Percentiles rank a stretch among this genome's conserved stretches.
phyloP scores from a whole-genome alignment of 2,797 vertebrate species.

The Sitta carolinensis region DNA sequence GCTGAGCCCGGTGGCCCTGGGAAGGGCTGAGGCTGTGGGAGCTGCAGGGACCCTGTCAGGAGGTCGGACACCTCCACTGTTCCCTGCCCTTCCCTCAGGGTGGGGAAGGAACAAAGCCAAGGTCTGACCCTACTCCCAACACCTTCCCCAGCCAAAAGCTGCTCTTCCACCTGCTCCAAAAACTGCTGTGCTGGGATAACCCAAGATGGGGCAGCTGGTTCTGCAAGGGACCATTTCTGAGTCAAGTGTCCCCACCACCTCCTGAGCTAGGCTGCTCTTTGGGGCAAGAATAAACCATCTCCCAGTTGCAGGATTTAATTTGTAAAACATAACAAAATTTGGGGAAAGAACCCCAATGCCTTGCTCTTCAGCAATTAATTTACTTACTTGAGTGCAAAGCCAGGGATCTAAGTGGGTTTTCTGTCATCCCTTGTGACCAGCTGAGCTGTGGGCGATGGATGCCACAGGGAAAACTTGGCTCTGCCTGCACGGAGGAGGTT shows the following conservation, averaged over 20 bases:
- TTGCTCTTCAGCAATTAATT: background rate
- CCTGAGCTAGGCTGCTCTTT: background rate
- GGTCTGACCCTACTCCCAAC: background rate
- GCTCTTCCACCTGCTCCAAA: background rate
- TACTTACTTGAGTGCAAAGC: background rate
- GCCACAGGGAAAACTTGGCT: background rate
- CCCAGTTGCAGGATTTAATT: background rate
- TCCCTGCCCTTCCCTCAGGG: background rate
- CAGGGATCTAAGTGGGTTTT: background rate
- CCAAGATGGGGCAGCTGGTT: rapidly evolving
- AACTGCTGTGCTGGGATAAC: background rate
- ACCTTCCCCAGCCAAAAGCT: background rate
- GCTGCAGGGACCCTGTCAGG: background rate
- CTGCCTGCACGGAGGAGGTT: background rate
- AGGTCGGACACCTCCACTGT: rapidly evolving
- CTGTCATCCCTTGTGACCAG: background rate
- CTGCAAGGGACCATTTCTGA: background rate
- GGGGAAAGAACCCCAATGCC: rapidly evolving
- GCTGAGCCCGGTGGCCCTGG: rapidly evolving
- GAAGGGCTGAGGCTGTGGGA: background rate
- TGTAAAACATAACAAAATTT: background rate
- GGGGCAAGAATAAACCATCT: background rate
- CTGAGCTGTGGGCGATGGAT: rapidly evolving
- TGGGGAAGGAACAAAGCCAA: background rate
- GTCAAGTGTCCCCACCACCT: background rate